Percentiles rank a stretch among this genome's conserved stretches.
phyloP scores from a whole-genome alignment of 2,797 vertebrate species.

The Florisuga fusca region DNA sequence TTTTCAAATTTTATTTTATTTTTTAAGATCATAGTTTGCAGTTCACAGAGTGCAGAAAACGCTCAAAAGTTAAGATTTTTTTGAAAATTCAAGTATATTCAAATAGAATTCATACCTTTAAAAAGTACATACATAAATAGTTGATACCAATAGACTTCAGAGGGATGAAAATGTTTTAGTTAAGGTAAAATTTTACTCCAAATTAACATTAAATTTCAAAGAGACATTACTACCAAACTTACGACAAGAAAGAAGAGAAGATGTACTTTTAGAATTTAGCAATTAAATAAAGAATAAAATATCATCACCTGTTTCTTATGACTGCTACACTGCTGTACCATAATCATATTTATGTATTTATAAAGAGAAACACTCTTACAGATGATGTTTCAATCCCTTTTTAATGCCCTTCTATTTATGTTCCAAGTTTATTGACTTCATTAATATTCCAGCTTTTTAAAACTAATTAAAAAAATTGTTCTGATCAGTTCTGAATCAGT shows the following conservation, averaged over 20 bases:
- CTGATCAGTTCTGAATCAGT: not conserved
- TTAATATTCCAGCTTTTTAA: too few species aligned
- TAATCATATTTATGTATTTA: too few species aligned
- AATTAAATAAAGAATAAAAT: not conserved
- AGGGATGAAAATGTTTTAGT: not conserved
- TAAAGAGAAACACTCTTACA: too few species aligned
- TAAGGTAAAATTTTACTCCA: not conserved
- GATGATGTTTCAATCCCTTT: too few species aligned
- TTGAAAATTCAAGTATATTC: rapidly evolving
- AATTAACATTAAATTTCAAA: not conserved
- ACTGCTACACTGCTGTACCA: too few species aligned
- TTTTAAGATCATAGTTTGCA: not conserved
- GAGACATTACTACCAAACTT: not conserved
- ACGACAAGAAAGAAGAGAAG: too few species aligned
- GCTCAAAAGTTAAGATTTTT: not conserved
- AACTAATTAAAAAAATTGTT: not conserved
- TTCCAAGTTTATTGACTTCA: too few species aligned
- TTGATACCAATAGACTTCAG: rapidly evolving
- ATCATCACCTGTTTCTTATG: too few species aligned
- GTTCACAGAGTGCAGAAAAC: not conserved
- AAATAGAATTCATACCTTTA: not conserved
- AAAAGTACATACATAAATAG: not conserved
- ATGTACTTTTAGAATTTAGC: not conserved
- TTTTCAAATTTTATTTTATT: too few species aligned
- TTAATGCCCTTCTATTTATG: too few species aligned